These are phyloP conservation scores for Tetramorium parvispinum DNA, from an alignment of 1,140 invertebrate species.

Conservation along the genomic window DNA sequence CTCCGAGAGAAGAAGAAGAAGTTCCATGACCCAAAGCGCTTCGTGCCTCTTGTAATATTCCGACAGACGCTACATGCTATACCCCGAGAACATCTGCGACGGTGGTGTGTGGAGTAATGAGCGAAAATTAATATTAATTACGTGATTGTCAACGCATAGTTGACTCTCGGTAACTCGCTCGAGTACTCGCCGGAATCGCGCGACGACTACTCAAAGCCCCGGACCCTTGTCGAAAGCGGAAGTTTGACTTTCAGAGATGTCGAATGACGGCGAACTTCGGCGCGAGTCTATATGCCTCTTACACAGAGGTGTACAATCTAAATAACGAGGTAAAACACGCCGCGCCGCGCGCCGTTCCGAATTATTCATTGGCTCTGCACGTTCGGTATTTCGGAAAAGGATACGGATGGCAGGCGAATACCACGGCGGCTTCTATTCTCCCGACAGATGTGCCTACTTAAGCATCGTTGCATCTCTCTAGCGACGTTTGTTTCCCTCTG, in stretches of 20 bases:
- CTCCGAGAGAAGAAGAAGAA: slow-evolving; percentile 20
- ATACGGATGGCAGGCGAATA: background rate
- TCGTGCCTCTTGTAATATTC: slow-evolving; percentile 46
- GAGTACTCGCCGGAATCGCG: slow-evolving; percentile 23
- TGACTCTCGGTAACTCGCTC: slow-evolving; percentile 38
- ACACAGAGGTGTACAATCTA: background rate
- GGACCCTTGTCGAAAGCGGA: slow-evolving; percentile 1
- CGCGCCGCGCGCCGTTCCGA: background rate
- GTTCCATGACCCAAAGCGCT: slow-evolving; percentile 44
- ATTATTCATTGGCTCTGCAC: background rate
- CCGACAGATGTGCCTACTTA: slow-evolving; percentile 16
- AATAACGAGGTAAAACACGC: background rate
- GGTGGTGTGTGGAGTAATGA: slow-evolving; percentile 29
- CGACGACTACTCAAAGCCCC: background rate
- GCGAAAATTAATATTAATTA: slow-evolving; percentile 59
- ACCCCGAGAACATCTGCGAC: background rate
- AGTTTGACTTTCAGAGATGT: slow-evolving; percentile 40
- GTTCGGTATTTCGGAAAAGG: background rate
- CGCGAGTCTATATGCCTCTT: background rate
- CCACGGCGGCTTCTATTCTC: background rate
- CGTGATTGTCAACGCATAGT: slow-evolving; percentile 53
- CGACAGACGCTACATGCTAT: slow-evolving; percentile 4
- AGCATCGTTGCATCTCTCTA: slow-evolving; percentile 12
- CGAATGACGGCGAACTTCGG: background rate
- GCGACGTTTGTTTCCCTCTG: slow-evolving; percentile 8